A percentile compares a stretch with the other conserved stretches of the same genome.
phyloP scores from a whole-genome alignment of 2,113 vertebrate species.

The Paradisaea rubra region DNA sequence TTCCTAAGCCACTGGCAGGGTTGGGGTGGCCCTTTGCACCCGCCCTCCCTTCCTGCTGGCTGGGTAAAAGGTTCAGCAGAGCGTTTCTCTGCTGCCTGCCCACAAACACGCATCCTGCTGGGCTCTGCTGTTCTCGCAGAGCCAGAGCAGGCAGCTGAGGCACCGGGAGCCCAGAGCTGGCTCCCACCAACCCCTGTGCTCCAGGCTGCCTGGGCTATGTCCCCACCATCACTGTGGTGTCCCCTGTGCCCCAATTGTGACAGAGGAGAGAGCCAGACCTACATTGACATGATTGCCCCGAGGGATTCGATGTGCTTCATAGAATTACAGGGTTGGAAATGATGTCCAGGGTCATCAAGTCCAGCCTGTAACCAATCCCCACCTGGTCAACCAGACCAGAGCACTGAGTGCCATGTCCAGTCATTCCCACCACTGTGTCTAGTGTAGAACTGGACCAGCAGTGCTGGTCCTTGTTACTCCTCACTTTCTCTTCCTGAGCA shows the following conservation, averaged over 20 bases:
- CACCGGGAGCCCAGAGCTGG: background rate
- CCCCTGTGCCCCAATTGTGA: background rate
- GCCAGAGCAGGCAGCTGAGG: background rate
- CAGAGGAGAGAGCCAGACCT: background rate
- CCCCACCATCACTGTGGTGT: background rate
- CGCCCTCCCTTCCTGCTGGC: background rate
- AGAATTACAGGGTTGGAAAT: background rate
- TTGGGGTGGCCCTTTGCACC: background rate
- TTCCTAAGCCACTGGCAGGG: background rate
- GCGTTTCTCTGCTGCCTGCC: background rate
- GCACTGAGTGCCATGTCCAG: background rate
- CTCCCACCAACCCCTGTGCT: background rate
- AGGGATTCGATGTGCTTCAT: background rate
- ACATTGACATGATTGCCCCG: rapidly evolving
- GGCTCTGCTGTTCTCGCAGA: background rate
- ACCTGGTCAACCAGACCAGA: background rate
- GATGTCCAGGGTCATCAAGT: background rate
- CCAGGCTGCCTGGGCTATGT: background rate
- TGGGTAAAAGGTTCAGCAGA: background rate
- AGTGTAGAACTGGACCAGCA: background rate
- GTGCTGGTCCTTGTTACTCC: background rate
- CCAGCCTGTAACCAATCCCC: background rate
- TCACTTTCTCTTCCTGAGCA: background rate
- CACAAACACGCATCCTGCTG: background rate
- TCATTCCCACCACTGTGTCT: background rate